phyloP scores from a whole-genome alignment of 1,140 invertebrate genomes.

The Aphelinus atriplicis region DNA sequence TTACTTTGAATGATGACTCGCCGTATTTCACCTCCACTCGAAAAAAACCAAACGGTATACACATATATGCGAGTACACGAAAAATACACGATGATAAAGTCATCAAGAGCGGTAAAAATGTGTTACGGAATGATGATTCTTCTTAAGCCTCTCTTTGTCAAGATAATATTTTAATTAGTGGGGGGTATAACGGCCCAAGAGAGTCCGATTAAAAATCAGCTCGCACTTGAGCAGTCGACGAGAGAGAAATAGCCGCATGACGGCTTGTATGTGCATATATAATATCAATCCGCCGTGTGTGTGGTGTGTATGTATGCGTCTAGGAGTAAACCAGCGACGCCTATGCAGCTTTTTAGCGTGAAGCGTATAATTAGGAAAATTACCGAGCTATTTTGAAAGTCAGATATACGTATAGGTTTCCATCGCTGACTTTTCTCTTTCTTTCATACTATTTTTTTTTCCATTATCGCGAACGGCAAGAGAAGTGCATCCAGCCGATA shows the following conservation, averaged over 20 bases:
- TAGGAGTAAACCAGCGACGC: conserved; percentile 4
- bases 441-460: conserved; percentile 1
- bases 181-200: not conserved
- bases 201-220: conserved; percentile 23
- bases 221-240: not conserved
- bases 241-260: conserved; percentile 4
- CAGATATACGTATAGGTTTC: conserved; percentile 37
- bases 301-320: no score
- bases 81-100: conserved; percentile 42
- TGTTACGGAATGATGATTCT: conserved; percentile 28
- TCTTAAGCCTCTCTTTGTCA: conserved; percentile 20
- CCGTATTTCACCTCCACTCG: no score
- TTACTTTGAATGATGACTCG: no score
- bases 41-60: no score
- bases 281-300: conserved; percentile 3
- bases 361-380: conserved; percentile 37
- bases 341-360: conserved; percentile 21
- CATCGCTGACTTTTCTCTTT: conserved; percentile 32
- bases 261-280: not conserved
- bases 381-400: conserved; percentile 39
- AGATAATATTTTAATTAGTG: conserved; percentile 31
- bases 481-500: conserved; percentile 7
- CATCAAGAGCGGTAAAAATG: conserved; percentile 35
- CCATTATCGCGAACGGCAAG: not conserved
- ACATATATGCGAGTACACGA: no score